These are phyloP conservation scores for Enteromius anoplus DNA, from an alignment of 2,797 vertebrate genomes.

Conservation along the genomic window DNA sequence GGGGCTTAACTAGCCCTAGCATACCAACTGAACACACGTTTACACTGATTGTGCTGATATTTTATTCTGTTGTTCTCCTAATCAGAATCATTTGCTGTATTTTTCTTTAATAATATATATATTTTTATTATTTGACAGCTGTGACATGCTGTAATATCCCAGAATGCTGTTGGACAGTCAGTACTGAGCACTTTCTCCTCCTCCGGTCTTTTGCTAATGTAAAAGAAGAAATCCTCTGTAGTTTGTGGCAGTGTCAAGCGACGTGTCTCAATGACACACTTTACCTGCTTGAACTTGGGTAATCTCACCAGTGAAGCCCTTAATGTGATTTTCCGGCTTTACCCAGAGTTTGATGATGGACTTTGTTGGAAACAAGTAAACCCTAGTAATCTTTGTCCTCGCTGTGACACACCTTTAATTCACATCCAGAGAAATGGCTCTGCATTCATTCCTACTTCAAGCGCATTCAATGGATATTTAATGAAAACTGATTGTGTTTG, in stretches of 20 bases:
- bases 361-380: slow-evolving; percentile 73
- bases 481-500: neutral
- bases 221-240: neutral
- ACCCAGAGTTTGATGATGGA: slow-evolving; percentile 80
- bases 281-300: neutral
- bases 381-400: neutral
- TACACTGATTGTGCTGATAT: neutral
- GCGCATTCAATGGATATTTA: neutral
- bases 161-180: slow-evolving; percentile 34
- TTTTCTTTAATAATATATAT: neutral
- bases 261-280: neutral
- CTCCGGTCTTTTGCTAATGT: neutral
- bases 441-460: neutral
- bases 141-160: slow-evolving; percentile 16
- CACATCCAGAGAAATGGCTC: slow-evolving; percentile 7
- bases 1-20: neutral
- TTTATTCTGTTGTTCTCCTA: neutral
- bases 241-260: neutral
- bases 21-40: neutral
- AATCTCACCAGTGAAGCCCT: slow-evolving; percentile 26
- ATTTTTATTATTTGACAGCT: neutral
- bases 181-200: slow-evolving; percentile 5
- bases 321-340: slow-evolving; percentile 63
- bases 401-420: neutral
- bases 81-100: slow-evolving; percentile 20